Conservation (phyloP, 2,797 vertebrate species). For the Emydoidea blandingii region DNA sequence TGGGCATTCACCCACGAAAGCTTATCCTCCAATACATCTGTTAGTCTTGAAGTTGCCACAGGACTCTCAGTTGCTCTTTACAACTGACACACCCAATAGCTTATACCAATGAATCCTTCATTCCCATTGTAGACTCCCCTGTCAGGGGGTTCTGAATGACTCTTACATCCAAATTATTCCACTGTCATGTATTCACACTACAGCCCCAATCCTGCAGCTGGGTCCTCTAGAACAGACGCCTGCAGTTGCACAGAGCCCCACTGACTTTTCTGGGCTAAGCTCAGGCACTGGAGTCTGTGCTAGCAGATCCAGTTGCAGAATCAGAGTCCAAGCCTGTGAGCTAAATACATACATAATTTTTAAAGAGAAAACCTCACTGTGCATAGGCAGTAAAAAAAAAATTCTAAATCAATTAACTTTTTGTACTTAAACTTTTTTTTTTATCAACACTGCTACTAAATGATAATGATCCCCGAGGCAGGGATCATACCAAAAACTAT, state of each 20-base stretch:
- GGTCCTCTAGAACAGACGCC: neutral
- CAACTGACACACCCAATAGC: neutral
- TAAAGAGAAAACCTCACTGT: neutral
- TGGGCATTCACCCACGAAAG: too few relatives aligned
- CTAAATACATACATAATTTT: neutral
- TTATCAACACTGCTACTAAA: neutral
- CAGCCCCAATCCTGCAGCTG: neutral
- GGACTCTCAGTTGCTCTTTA: neutral
- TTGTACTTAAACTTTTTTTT: neutral
- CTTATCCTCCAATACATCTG: too few relatives aligned
- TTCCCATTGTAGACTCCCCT: neutral
- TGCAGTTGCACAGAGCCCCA: neutral
- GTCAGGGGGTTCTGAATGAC: neutral
- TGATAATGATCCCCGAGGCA: neutral
- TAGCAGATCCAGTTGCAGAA: neutral
- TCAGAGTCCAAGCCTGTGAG: neutral
- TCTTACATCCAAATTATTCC: neutral
- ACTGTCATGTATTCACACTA: neutral
- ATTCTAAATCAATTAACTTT: neutral
- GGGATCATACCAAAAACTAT: neutral
- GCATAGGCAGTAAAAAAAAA: neutral
- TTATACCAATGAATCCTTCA: neutral
- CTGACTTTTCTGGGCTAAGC: neutral
- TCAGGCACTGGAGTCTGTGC: neutral
- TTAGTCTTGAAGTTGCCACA: too few relatives aligned